Base-by-base conservation (phyloP, 2,797 vertebrate species). In the Glossophaga mutica region DNA sequence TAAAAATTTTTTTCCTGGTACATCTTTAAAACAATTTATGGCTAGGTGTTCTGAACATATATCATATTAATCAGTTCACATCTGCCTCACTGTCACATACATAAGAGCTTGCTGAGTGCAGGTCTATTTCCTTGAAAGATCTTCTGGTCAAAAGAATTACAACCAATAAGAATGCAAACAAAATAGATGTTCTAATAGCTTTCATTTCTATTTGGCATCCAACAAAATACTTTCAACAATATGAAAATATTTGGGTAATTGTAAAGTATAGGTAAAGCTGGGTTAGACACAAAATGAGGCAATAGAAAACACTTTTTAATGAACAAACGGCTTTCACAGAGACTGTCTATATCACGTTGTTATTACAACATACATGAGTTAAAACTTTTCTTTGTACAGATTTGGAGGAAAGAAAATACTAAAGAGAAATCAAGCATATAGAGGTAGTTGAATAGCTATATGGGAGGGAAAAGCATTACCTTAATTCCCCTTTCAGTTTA, bases 361-460 rank as follows among this genome's bases (percentile, higher is more conserved):
- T 95, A 96, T 97, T 98, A 97, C 97, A 98, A 98, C 96, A 97
- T 81, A 96, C 97, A 98, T 97, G 97, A 97, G 97, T 97, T 96
- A 97, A 97, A 96, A 96, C 85, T 87, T 95, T 85, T 79, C 32
- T 96, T 97, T 97, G 90, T 97, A 97, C 94, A 97, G 92, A 97
- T 90, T 96, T 52, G 15, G 92, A 97, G 95, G 95, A 95, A 94
- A 90, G 90, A 84, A 94, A 94, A 91, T 42, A 76, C 55, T 82
- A 98, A 95, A 98, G 97, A 97, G 97, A 98, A 98, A 96, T 94
- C 93, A 98, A 96, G 96, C 98, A 97, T 6, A 94, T 96, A 98
- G 98, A 98, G 98, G 98, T 98, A 99, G 98, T 98, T 98, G 98
- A 98, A 98, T 97, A 98, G 97, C 79, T 88, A 83, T 91, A 71